Evolutionary conservation across 30 jellyfish, hydroid and myxozoan species (phyloP), one percentile per base, ranked within the genome.

Genomic region (Hydractinia echinata): DNA sequence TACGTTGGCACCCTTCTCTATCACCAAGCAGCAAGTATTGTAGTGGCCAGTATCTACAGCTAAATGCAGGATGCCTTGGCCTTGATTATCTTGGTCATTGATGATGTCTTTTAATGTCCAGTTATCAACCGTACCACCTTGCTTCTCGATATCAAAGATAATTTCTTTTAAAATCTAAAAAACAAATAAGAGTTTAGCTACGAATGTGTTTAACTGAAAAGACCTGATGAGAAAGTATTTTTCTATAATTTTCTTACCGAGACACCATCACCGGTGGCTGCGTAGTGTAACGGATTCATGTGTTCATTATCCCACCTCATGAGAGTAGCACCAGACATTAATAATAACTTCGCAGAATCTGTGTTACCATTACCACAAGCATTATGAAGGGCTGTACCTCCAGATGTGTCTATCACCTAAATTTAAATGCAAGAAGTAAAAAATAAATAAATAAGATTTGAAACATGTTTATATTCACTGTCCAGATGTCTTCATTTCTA

Each of bases 351-450:
- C 4, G 86, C 89, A 39, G 86, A 73, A 4, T 55, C 68, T 19
- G 79, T 67, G 10, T 83, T 73, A 13, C 95, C 95, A 77, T 70
- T 67, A 49, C 95, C 79, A 72, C 95, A 86, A 20, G 95, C 95
- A 53, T 79, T 64, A 56, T 86, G 95, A 6, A 86, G 79, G 13
- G 95, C 85, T 4, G 95, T 79, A 10, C 88, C 84, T 20, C 77
- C 83, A 68, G 95, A 86, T 56, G 84, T 86, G 79, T 86, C 95
- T 71, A 67, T 76, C 8, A 81, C 83, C 95, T 86, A 53, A 30
- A 72, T 52, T n/a, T 2, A 50, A 20, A 71, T 71, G 4, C 4
- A 14, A 6, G 8, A 50, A 9, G 14, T n/a, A 7, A 30, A 71
- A 71, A 7, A 64, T 1, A 58, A 58, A 58, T 0, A 44, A 6